These are phyloP conservation scores for Apteryx owenii DNA, from an alignment of 2,113 vertebrate species.

Conservation along the genomic window DNA sequence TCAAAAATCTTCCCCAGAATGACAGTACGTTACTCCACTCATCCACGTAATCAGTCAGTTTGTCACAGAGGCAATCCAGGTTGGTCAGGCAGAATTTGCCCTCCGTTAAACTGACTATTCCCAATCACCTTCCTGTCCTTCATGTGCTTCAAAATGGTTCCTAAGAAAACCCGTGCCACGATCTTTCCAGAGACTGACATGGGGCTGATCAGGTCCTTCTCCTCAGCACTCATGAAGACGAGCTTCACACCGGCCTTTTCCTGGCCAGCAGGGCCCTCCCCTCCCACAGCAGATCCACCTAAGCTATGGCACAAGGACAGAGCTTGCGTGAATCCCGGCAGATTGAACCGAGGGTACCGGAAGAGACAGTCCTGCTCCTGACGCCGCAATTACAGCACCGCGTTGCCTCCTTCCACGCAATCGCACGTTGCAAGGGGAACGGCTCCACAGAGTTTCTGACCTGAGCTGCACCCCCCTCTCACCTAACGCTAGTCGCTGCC, in stretches of 20 bases:
- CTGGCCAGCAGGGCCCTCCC: not conserved
- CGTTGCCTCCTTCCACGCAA: not conserved
- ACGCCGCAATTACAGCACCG: not conserved
- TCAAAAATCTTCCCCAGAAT: too few species aligned
- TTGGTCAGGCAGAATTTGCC: too few species aligned
- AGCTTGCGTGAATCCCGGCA: not conserved
- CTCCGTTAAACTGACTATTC: too few species aligned
- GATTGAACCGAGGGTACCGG: not conserved
- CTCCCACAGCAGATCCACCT: not conserved
- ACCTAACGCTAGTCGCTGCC: fast-evolving
- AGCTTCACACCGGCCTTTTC: not conserved
- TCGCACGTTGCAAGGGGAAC: not conserved
- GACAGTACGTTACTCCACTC: too few species aligned
- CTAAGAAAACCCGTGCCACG: not conserved
- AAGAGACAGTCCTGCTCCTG: not conserved
- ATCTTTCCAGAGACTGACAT: fast-evolving
- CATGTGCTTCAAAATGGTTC: too few species aligned
- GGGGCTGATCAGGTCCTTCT: fast-evolving
- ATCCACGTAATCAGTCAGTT: too few species aligned
- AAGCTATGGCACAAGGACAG: not conserved
- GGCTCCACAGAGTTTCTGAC: fast-evolving
- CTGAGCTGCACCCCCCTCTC: not conserved
- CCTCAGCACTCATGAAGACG: fast-evolving
- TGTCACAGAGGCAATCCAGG: too few species aligned
- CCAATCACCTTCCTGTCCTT: too few species aligned